These are phyloP conservation scores for Aptenodytes forsteri DNA, from an alignment of 2,113 vertebrate genomes.

Conservation along the genomic window DNA sequence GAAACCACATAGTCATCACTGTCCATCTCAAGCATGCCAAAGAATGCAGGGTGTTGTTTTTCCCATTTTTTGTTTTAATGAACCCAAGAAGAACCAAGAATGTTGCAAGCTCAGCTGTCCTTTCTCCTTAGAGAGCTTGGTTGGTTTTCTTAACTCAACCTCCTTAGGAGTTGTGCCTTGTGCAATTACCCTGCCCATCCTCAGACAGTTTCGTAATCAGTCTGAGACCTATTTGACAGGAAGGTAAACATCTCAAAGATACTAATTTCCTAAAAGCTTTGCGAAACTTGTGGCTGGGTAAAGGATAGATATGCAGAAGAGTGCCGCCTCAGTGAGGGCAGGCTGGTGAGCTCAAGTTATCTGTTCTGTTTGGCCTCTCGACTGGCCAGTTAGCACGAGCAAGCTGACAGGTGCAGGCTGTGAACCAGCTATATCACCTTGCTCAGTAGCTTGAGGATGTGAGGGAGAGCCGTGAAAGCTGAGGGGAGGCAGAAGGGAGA, in stretches of 20 bases:
- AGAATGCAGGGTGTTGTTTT: neutral
- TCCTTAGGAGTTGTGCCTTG: neutral
- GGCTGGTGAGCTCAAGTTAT: neutral
- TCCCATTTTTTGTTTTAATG: neutral
- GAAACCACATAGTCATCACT: neutral
- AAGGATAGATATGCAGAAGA: neutral
- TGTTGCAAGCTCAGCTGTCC: neutral
- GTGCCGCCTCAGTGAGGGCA: fast-evolving
- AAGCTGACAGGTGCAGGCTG: neutral
- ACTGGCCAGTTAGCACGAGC: fast-evolving
- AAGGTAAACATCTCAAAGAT: neutral
- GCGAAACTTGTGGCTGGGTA: neutral
- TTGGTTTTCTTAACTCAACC: neutral
- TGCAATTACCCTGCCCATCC: neutral
- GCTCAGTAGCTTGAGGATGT: neutral
- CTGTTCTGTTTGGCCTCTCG: neutral
- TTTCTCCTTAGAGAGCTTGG: neutral
- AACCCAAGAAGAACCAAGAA: neutral
- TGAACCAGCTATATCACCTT: neutral
- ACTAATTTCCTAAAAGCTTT: neutral
- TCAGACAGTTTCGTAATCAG: neutral
- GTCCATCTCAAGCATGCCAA: neutral
- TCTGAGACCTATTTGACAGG: neutral
- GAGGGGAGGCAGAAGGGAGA: neutral
- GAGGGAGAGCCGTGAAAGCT: neutral